phyloP scores from a whole-genome alignment of 1,140 invertebrate genomes.

The Tyrophagus putrescentiae region DNA sequence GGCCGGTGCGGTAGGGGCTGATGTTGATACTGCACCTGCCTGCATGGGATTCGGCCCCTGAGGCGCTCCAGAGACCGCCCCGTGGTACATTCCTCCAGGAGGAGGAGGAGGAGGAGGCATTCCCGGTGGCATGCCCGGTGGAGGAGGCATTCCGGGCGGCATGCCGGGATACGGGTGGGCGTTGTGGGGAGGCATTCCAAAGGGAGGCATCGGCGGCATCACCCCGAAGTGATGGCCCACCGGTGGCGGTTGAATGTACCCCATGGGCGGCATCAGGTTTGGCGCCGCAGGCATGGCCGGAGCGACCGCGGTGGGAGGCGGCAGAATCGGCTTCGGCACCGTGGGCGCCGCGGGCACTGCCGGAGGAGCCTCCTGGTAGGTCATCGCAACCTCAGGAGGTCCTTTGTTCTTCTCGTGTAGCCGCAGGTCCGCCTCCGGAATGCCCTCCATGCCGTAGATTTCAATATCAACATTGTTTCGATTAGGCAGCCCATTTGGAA shows the following conservation, averaged over 20 bases:
- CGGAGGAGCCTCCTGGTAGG: not conserved
- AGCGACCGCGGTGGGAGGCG: not conserved
- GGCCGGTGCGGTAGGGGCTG: not conserved
- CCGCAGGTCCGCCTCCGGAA: conserved; percentile 81
- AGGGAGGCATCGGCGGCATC: no score
- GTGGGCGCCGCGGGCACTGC: not conserved
- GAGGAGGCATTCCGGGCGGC: conserved; percentile 16
- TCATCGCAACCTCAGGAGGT: not conserved
- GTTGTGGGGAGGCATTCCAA: conserved; percentile 6
- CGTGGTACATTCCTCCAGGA: not conserved
- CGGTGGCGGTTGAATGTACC: not conserved
- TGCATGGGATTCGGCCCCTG: not conserved
- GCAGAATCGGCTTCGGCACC: conserved; percentile 1
- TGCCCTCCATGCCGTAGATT: conserved; percentile 99
- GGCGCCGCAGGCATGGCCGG: not conserved
- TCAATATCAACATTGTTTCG: conserved; percentile 98
- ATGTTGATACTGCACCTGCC: not conserved
- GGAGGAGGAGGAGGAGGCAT: not conserved
- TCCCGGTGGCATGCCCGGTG: conserved; percentile 18
- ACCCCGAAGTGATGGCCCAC: no score
- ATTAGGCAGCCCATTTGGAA: conserved; percentile 93
- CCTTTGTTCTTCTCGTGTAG: conserved; percentile 64
- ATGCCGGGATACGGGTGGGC: conserved; percentile 3
- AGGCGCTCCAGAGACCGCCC: no score
- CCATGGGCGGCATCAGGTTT: not conserved